These are phyloP conservation scores for Diplazon laetatorius DNA, from an alignment of 2,888 invertebrate species.

Conservation along the genomic window DNA sequence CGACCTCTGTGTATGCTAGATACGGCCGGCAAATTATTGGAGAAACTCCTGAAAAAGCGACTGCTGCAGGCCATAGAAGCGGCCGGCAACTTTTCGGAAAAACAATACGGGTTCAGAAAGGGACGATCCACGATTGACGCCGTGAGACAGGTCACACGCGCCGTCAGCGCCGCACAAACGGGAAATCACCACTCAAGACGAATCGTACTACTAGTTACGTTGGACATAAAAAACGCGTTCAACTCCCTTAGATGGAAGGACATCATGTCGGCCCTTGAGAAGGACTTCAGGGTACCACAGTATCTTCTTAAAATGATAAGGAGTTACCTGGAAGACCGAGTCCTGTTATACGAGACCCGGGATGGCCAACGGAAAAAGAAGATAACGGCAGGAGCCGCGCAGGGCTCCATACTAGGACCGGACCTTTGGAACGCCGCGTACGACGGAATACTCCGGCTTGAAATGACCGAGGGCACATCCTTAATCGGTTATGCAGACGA, in stretches of 20 bases:
- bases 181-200: conserved; percentile 31
- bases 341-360: conserved; percentile 52
- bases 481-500: conserved; percentile 53
- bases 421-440: conserved; percentile 67
- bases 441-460: conserved; percentile 56
- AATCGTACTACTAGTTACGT: conserved; percentile 57
- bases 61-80: conserved; percentile 60
- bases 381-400: conserved; percentile 61
- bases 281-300: conserved; percentile 35
- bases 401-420: conserved; percentile 65
- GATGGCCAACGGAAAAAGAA: conserved; percentile 38
- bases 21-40: conserved; percentile 38
- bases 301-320: conserved; percentile 53
- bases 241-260: conserved; percentile 35
- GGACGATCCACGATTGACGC: conserved; percentile 60
- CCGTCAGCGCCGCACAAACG: not conserved
- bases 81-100: conserved; percentile 16
- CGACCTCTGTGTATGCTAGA: too few species aligned
- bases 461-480: conserved; percentile 52
- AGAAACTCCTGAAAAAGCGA: conserved; percentile 67
- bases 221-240: conserved; percentile 51
- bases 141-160: not conserved
- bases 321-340: conserved; percentile 58
- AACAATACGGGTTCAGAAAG: conserved; percentile 54
- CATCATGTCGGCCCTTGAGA: conserved; percentile 49